Evolutionary conservation across 2,797 vertebrate genomes (phyloP), one percentile per base, ranked within the genome.

Genomic region (Moxostoma hubbsi): DNA sequence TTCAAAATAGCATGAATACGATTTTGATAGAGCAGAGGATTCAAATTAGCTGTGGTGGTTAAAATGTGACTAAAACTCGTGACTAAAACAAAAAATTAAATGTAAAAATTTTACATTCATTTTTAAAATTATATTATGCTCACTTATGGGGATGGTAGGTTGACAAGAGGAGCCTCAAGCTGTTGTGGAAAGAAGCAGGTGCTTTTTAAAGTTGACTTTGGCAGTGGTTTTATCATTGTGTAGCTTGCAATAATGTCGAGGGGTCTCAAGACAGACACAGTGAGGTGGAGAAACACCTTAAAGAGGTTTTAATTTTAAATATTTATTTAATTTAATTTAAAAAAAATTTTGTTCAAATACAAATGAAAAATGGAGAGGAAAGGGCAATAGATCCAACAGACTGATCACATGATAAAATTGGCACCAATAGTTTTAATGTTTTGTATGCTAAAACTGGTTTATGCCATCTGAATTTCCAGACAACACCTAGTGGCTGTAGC

Each of bases 181-280:
- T 61, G 36, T 55, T 45, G 12, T 15, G 51, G 49, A 50, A 55
- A 61, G 49, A 36, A 66, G 62, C 54, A 4, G 24, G 49, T 50
- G 49, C 12, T 16, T 9, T 65, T 71, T 47, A 66, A 73, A 79
- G 47, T 58, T 79, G 47, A 11, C 36, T 64, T 63, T 73, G 51
- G 51, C 51, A 65, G 10, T 65, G 55, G 45, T 49, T 9, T 9
- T 53, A 7, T 61, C 36, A 68, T 51, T 18, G n/a, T 54, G 57
- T 59, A 12, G 11, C 55, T 24, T n/a, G 15, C 18, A 7, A 24
- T 73, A 61, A 12, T 73, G 8, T 36, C 55, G 54, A 18, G 45
- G 15, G 24, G 54, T 57, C 45, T 46, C 57, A 71, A 71, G 57
- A 49, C 10, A 70, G 36, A 55, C 13, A 70, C 13, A 45, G 36